Percentiles rank a stretch among this genome's conserved stretches.
phyloP scores from a whole-genome alignment of 2,797 vertebrate species.

The Labroides dimidiatus region DNA sequence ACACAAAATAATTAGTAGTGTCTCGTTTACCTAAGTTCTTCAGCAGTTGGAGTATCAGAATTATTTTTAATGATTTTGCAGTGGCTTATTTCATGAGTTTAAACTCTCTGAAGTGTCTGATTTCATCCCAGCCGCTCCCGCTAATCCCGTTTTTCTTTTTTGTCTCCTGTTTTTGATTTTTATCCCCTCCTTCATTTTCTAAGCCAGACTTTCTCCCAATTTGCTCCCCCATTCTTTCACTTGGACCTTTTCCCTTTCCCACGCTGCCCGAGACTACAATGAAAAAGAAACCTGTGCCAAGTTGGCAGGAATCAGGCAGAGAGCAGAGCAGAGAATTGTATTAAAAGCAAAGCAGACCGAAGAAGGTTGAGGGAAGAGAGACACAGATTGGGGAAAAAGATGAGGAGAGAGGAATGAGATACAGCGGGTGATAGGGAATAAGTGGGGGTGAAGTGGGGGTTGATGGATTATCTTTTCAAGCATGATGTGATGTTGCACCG shows the following conservation, averaged over 20 bases:
- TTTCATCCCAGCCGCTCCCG: neutral
- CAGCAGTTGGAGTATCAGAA: no score
- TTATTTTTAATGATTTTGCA: no score
- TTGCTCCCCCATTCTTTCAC: constrained; percentile 25
- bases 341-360: constrained; percentile 13
- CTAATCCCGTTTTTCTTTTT: constrained; percentile 3
- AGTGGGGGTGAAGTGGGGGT: constrained; percentile 2
- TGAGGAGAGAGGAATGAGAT: constrained; percentile 6
- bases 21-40: no score
- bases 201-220: constrained; percentile 24
- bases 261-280: constrained; percentile 68
- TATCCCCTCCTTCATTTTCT: neutral
- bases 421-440: constrained; percentile 7
- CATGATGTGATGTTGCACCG: constrained; percentile 68
- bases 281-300: constrained; percentile 51
- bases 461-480: constrained; percentile 79
- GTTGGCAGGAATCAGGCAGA: constrained; percentile 41
- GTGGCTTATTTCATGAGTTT: neutral
- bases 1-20: no score
- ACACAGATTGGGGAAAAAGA: neutral
- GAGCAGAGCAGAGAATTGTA: constrained; percentile 16
- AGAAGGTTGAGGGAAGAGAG: constrained; percentile 2
- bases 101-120: neutral
- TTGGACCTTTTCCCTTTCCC: constrained; percentile 73
- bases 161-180: neutral